phyloP scores from a whole-genome alignment of 2,797 vertebrate species.

The Peromyscus nudipes region DNA sequence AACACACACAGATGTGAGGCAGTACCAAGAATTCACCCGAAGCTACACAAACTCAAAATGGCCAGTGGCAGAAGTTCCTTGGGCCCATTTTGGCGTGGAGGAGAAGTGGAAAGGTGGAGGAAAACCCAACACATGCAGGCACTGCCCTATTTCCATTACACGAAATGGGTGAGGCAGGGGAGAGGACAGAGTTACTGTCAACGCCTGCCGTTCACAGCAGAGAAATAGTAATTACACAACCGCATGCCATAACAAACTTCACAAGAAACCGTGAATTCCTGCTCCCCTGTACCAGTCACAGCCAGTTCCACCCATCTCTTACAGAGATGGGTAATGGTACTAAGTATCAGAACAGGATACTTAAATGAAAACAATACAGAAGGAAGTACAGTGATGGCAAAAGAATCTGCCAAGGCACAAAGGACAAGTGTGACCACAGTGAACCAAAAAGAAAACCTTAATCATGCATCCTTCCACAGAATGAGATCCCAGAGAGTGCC shows the following conservation, averaged over 20 bases:
- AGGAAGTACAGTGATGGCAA: not conserved
- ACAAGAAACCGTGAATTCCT: not conserved
- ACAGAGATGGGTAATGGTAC: not conserved
- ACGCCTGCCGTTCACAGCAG: not conserved
- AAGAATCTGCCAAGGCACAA: constrained; percentile 14
- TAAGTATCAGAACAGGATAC: not conserved
- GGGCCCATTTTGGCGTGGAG: not conserved
- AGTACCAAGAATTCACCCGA: not conserved
- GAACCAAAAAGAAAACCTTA: not conserved
- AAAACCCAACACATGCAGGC: not conserved
- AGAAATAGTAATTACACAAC: constrained; percentile 18
- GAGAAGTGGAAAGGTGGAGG: not conserved
- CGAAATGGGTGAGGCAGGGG: not conserved
- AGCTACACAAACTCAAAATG: not conserved
- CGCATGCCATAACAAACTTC: not conserved
- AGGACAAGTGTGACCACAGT: not conserved
- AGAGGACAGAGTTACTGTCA: constrained; percentile 28
- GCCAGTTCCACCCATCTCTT: not conserved
- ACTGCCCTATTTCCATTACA: not conserved
- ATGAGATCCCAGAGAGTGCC: constrained; percentile 29
- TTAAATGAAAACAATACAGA: constrained; percentile 3
- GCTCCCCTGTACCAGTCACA: not conserved
- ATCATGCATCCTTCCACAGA: not conserved
- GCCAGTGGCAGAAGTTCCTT: not conserved
- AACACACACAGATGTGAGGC: not conserved